Conservation (phyloP, 2,797 vertebrate species). For the Megalops cyprinoides region DNA sequence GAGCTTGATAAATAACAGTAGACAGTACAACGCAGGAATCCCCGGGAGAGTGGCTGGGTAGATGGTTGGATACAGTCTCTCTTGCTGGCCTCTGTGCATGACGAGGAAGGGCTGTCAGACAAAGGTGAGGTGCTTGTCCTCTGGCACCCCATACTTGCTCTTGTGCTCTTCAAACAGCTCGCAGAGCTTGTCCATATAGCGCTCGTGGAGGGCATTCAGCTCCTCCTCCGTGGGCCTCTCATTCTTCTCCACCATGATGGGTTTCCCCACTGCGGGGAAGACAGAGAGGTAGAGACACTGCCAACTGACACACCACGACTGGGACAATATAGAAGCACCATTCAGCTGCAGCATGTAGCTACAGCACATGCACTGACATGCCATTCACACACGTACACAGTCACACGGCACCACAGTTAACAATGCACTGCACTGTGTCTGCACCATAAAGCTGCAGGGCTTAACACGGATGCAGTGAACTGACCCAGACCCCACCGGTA, state of each 20-base stretch:
- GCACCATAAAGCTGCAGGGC: neutral
- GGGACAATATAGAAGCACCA: neutral
- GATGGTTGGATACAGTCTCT: neutral
- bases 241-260: conserved; percentile 80
- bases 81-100: neutral
- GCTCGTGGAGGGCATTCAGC: conserved; percentile 79
- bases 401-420: neutral
- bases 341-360: neutral
- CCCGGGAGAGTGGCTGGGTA: neutral
- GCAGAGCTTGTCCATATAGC: conserved; percentile 80
- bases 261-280: conserved; percentile 83
- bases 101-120: conserved; percentile 54
- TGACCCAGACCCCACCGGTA: conserved; percentile 17
- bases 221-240: conserved; percentile 74
- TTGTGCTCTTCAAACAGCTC: conserved; percentile 91
- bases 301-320: neutral
- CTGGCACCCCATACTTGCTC: conserved; percentile 78
- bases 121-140: conserved; percentile 83
- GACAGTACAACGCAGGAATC: neutral
- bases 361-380: neutral
- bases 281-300: conserved; percentile 3
- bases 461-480: neutral
- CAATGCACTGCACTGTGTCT: neutral
- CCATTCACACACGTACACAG: neutral
- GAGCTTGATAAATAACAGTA: neutral